Conservation (phyloP, 2,797 vertebrate species). For the Todus mexicanus region DNA sequence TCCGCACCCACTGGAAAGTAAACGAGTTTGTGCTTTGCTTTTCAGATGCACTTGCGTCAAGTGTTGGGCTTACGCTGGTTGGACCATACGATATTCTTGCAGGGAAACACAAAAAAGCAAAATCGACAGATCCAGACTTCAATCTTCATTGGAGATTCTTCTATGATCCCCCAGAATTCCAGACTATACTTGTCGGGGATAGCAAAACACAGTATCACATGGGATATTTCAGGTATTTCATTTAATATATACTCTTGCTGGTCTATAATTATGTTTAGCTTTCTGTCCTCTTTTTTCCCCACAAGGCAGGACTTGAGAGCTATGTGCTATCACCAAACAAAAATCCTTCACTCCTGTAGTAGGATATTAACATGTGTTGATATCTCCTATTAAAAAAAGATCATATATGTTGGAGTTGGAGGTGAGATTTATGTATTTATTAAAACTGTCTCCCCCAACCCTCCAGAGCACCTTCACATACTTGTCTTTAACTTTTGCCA, state of each 20-base stretch:
- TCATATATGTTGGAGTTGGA: background rate
- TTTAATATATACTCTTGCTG: background rate
- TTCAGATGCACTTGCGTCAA: constrained; percentile 83
- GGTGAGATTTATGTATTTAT: background rate
- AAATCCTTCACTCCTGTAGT: background rate
- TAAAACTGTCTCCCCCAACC: background rate
- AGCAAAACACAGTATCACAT: constrained; percentile 87
- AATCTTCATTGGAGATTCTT: constrained; percentile 94
- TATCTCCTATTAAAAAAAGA: background rate
- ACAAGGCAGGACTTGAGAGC: background rate
- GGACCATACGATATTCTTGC: constrained; percentile 93
- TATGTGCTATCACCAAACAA: rapidly evolving
- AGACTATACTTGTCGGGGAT: constrained; percentile 86
- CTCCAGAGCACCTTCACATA: background rate
- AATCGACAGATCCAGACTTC: constrained; percentile 78
- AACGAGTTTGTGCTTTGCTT: constrained; percentile 2
- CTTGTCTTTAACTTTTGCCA: background rate
- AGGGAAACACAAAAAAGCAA: constrained; percentile 82
- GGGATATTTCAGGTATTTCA: constrained; percentile 92
- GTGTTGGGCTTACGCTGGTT: constrained; percentile 86
- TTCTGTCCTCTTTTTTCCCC: background rate
- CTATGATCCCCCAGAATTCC: constrained; percentile 96
- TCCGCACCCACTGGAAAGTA: background rate
- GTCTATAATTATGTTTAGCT: background rate
- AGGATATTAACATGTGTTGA: background rate